phyloP scores from a whole-genome alignment of 2,888 invertebrate species.

The Nymphalis c-album region DNA sequence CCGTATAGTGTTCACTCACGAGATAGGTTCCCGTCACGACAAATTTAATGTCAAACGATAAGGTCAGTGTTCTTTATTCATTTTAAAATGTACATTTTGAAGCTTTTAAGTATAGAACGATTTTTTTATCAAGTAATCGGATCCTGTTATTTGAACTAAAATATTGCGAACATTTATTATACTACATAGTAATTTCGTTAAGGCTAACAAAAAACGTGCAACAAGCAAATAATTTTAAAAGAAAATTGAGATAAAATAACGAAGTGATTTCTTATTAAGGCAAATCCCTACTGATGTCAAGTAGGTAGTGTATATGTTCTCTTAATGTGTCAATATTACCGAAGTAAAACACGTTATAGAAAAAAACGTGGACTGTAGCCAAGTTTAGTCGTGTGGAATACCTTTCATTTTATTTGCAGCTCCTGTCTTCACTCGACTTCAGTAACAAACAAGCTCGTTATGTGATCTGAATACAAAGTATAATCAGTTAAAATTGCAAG shows the following conservation, averaged over 20 bases:
- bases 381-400: slow-evolving; percentile 53
- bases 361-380: slow-evolving; percentile 67
- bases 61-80: neutral
- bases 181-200: too few species aligned
- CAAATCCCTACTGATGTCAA: neutral
- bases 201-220: neutral
- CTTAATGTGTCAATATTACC: slow-evolving; percentile 38
- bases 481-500: slow-evolving; percentile 4
- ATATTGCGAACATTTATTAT: neutral
- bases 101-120: neutral
- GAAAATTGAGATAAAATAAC: too few species aligned
- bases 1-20: neutral
- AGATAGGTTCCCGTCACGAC: slow-evolving; percentile 1
- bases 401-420: slow-evolving; percentile 66
- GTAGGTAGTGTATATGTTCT: neutral
- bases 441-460: slow-evolving; percentile 68
- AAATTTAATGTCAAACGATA: slow-evolving; percentile 2
- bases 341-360: slow-evolving; percentile 65
- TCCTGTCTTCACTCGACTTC: slow-evolving; percentile 73
- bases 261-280: neutral
- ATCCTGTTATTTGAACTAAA: neutral
- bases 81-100: neutral
- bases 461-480: slow-evolving; percentile 58
- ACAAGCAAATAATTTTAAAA: neutral
- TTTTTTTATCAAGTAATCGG: neutral